phyloP scores from a whole-genome alignment of 2,888 invertebrate genomes.

The Fragum fragum region DNA sequence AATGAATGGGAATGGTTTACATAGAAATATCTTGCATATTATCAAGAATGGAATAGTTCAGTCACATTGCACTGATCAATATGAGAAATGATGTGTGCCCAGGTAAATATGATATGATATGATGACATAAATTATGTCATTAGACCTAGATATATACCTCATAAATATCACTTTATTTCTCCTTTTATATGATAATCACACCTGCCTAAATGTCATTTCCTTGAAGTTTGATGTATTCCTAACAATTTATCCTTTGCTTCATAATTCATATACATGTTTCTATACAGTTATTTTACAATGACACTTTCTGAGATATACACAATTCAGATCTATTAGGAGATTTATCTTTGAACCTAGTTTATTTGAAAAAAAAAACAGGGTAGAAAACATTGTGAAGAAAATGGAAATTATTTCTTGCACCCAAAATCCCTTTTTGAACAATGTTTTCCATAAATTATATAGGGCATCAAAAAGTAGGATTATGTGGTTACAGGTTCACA shows the following conservation, averaged over 20 bases:
- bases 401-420: background rate
- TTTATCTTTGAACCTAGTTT: too few species aligned
- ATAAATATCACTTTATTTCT: constrained; percentile 6
- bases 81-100: background rate
- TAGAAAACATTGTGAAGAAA: constrained; percentile 4
- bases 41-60: too few species aligned
- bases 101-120: background rate
- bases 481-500: constrained; percentile 4
- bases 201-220: constrained; percentile 1
- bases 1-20: too few species aligned
- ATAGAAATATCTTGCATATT: too few species aligned
- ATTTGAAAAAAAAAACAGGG: too few species aligned
- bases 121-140: constrained; percentile 6
- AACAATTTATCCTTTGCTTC: too few species aligned
- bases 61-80: too few species aligned
- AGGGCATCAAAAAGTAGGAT: background rate
- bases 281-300: too few species aligned
- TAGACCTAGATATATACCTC: background rate
- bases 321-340: too few species aligned
- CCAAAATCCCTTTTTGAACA: constrained; percentile 4
- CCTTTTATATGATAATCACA: background rate
- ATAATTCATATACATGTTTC: too few species aligned
- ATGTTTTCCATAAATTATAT: background rate
- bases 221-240: background rate
- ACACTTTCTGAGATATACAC: too few species aligned